Conservation (phyloP, 2,797 vertebrate genomes). For the Alosa sapidissima region DNA sequence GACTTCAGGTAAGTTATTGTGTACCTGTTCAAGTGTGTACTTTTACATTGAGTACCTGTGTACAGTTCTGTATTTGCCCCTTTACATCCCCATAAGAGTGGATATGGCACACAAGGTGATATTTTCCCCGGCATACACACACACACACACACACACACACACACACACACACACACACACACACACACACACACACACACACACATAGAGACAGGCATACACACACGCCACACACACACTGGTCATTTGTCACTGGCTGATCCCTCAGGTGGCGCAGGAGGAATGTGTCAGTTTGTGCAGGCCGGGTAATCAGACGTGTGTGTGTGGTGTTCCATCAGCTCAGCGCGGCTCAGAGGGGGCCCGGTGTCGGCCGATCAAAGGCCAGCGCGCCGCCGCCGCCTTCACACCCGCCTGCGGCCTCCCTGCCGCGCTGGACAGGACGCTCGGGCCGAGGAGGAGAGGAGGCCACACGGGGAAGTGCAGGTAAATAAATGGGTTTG, state of each 20-base stretch:
- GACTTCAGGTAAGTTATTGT: too few species aligned
- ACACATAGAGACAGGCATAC: background rate
- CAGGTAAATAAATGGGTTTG: conserved; percentile 74
- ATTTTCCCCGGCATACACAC: too few species aligned
- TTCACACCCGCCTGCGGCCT: conserved; percentile 66
- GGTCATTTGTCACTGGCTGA: conserved; percentile 63
- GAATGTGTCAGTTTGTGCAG: conserved; percentile 77
- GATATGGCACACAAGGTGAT: too few species aligned
- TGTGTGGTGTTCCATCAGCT: conserved; percentile 57
- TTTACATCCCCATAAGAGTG: too few species aligned
- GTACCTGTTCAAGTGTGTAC: too few species aligned
- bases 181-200: too few species aligned
- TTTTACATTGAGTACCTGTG: too few species aligned
- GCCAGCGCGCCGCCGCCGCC: conserved; percentile 41
- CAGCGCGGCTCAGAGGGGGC: conserved; percentile 59
- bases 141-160: too few species aligned
- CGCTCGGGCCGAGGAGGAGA: conserved; percentile 1
- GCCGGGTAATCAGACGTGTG: conserved; percentile 73
- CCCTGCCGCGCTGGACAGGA: conserved; percentile 50
- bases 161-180: too few species aligned
- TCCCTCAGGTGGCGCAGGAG: conserved; percentile 55
- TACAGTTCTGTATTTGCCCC: too few species aligned
- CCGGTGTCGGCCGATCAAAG: conserved; percentile 65
- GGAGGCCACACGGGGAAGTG: conserved; percentile 69
- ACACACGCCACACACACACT: background rate